Conservation (phyloP, 2,113 vertebrate genomes). For the Chionomys nivalis region DNA sequence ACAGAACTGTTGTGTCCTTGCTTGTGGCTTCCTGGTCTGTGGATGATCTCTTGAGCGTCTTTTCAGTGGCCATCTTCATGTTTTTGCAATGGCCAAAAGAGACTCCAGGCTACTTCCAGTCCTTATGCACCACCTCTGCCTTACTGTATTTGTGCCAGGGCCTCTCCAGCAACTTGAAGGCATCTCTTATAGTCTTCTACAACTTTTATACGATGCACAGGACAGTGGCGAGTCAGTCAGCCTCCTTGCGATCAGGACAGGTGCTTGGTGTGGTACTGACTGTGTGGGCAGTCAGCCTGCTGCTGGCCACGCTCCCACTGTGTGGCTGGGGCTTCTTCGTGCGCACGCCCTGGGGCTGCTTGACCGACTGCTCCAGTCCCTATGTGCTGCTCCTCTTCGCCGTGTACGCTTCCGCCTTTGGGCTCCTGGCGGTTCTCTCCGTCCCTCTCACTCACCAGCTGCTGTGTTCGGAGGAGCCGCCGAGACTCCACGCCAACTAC, state of each 20-base stretch:
- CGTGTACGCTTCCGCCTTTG: slow-evolving; percentile 90
- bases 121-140: slow-evolving; percentile 91
- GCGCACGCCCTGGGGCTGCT: slow-evolving; percentile 92
- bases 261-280: slow-evolving; percentile 68
- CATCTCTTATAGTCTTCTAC: slow-evolving; percentile 92
- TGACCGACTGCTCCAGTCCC: slow-evolving; percentile 88
- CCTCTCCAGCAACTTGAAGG: slow-evolving; percentile 95
- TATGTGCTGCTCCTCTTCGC: slow-evolving; percentile 89
- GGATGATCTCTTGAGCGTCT: slow-evolving; percentile 93
- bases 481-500: slow-evolving; percentile 82
- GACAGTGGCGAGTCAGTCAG: slow-evolving; percentile 78
- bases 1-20: slow-evolving; percentile 89
- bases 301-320: slow-evolving; percentile 91
- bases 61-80: slow-evolving; percentile 92
- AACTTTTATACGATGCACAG: slow-evolving; percentile 91
- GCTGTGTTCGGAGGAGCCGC: slow-evolving; percentile 92
- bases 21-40: slow-evolving; percentile 94
- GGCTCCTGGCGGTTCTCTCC: slow-evolving; percentile 88
- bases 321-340: slow-evolving; percentile 94
- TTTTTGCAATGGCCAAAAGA: slow-evolving; percentile 89
- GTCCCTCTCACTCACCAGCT: slow-evolving; percentile 90
- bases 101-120: slow-evolving; percentile 75
- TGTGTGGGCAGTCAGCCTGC: slow-evolving; percentile 91
- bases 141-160: slow-evolving; percentile 95
- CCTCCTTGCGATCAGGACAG: slow-evolving; percentile 73